Conservation (phyloP, 1,140 invertebrate species). For the Brachionus manjavacas region DNA sequence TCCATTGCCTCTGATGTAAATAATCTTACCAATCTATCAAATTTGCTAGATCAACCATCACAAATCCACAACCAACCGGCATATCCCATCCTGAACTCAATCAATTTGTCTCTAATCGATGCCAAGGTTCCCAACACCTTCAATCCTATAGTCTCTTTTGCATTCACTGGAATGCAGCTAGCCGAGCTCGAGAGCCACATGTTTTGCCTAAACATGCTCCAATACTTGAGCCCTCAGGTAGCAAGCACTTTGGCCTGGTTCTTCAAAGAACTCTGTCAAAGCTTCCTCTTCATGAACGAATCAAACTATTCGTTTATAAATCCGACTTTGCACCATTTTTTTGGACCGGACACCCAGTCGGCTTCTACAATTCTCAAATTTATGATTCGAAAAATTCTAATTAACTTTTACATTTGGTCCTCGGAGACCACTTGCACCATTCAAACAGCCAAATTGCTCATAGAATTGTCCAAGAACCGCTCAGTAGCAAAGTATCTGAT, state of each 20-base stretch:
- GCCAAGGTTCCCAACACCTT: background rate
- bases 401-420: constrained; percentile 39
- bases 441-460: constrained; percentile 25
- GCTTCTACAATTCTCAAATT: background rate
- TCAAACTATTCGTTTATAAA: background rate
- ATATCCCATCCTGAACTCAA: background rate
- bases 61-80: background rate
- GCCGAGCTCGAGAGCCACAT: background rate
- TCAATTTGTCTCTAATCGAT: background rate
- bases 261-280: background rate
- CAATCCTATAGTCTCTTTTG: background rate
- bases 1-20: background rate
- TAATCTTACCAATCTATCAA: background rate
- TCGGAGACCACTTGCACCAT: background rate
- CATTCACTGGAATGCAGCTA: background rate
- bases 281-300: background rate
- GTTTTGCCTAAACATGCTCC: constrained; percentile 9
- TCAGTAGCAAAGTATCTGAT: background rate
- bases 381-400: constrained; percentile 14
- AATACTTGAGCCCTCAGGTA: constrained; percentile 26
- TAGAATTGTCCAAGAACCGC: background rate
- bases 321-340: constrained; percentile 5
- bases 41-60: background rate
- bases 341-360: background rate
- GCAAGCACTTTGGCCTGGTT: constrained; percentile 16